Conservation (phyloP, 2,797 vertebrate species). For the Tiaroga cobitis region DNA sequence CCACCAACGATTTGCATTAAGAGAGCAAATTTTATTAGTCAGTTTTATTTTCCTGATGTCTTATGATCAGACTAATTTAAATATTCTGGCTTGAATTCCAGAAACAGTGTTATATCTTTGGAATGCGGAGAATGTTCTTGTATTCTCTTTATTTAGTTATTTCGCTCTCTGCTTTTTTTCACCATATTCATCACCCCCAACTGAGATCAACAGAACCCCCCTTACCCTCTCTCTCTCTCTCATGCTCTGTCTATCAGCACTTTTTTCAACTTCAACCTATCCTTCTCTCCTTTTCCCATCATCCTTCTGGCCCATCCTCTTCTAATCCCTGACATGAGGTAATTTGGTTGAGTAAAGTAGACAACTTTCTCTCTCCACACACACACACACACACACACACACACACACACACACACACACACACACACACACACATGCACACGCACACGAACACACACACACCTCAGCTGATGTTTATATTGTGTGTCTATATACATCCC, state of each 20-base stretch:
- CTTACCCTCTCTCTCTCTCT: constrained; percentile 42
- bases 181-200: constrained; percentile 6
- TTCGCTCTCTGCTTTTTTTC: not conserved
- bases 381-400: constrained; percentile 41
- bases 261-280: constrained; percentile 35
- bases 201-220: constrained; percentile 46
- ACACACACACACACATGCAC: constrained; percentile 51
- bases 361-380: constrained; percentile 61
- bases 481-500: constrained; percentile 45
- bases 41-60: not conserved
- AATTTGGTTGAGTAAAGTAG: constrained; percentile 76
- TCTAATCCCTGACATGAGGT: constrained; percentile 82
- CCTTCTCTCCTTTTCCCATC: constrained; percentile 54
- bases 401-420: constrained; percentile 36
- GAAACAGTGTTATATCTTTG: not conserved
- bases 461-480: constrained; percentile 29
- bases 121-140: not conserved
- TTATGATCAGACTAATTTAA: not conserved
- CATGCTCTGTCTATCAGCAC: constrained; percentile 55
- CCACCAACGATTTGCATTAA: not conserved
- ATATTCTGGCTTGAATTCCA: not conserved
- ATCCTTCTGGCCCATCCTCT: constrained; percentile 56
- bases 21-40: not conserved
- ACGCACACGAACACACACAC: constrained; percentile 40
- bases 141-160: constrained; percentile 11